These are phyloP conservation scores for Fregata magnificens DNA, from an alignment of 2,113 vertebrate genomes.

Conservation along the genomic window DNA sequence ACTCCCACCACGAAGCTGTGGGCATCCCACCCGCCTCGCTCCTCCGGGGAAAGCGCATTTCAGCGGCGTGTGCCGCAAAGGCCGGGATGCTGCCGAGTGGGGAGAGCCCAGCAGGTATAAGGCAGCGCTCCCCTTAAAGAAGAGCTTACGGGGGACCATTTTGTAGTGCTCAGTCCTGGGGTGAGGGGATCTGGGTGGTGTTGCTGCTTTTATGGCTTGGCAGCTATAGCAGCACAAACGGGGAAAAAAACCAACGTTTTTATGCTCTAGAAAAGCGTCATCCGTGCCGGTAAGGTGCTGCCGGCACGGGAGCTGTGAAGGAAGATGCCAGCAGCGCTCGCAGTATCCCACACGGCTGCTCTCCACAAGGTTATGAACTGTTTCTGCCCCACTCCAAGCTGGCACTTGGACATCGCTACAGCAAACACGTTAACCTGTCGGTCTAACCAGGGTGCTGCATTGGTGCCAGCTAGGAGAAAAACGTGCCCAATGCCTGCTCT, in stretches of 20 bases:
- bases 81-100: neutral
- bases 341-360: neutral
- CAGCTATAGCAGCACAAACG: neutral
- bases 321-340: neutral
- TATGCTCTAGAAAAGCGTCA: neutral
- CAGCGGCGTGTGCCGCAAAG: rapidly evolving
- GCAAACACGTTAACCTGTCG: neutral
- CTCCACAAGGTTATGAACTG: neutral
- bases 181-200: neutral
- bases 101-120: neutral
- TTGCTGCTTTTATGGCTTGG: neutral
- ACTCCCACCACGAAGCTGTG: neutral
- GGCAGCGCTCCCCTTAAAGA: neutral
- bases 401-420: neutral
- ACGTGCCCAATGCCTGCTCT: rapidly evolving
- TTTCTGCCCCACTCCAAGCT: neutral
- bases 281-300: rapidly evolving
- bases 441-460: neutral
- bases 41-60: neutral
- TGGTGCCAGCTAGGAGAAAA: neutral
- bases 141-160: neutral
- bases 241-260: rapidly evolving
- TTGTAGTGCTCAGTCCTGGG: neutral
- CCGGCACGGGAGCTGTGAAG: rapidly evolving
- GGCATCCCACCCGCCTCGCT: neutral